phyloP scores from a whole-genome alignment of 1,140 invertebrate genomes.

The Nilaparvata lugens region DNA sequence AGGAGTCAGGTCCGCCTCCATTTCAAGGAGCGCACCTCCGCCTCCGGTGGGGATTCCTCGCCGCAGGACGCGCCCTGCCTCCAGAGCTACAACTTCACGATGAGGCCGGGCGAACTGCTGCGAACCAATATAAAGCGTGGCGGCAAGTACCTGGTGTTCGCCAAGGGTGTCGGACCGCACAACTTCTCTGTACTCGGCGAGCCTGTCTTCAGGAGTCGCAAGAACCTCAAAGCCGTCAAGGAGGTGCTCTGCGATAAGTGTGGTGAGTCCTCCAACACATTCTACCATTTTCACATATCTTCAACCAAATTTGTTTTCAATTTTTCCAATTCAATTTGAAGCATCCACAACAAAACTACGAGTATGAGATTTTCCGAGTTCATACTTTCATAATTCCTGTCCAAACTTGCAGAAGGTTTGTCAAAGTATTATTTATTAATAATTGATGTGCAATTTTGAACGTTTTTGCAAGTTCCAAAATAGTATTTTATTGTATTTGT shows the following conservation, averaged over 20 bases:
- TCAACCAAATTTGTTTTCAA: background rate
- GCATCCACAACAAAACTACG: no score
- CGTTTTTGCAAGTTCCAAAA: no score
- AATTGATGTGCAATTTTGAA: no score
- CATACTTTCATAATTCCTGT: no score
- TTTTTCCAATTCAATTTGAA: no score
- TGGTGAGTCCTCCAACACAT: constrained; percentile 31
- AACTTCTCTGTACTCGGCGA: constrained; percentile 54
- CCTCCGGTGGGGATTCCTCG: background rate
- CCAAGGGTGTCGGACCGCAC: constrained; percentile 50
- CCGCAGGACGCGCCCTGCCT: constrained; percentile 27
- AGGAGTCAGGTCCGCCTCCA: constrained; percentile 42
- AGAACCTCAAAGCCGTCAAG: constrained; percentile 29
- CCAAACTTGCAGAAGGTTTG: no score
- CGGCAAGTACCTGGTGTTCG: constrained; percentile 54
- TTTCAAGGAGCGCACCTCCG: constrained; percentile 37
- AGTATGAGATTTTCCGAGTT: no score
- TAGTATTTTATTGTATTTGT: no score
- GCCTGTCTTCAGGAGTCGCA: constrained; percentile 37
- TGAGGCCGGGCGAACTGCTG: constrained; percentile 20
- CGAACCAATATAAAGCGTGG: constrained; percentile 49
- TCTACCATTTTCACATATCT: background rate
- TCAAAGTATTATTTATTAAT: no score
- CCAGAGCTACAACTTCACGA: constrained; percentile 22
- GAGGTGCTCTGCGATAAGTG: constrained; percentile 32